Conservation (phyloP, 2,888 invertebrate species). For the Autographa gamma region DNA sequence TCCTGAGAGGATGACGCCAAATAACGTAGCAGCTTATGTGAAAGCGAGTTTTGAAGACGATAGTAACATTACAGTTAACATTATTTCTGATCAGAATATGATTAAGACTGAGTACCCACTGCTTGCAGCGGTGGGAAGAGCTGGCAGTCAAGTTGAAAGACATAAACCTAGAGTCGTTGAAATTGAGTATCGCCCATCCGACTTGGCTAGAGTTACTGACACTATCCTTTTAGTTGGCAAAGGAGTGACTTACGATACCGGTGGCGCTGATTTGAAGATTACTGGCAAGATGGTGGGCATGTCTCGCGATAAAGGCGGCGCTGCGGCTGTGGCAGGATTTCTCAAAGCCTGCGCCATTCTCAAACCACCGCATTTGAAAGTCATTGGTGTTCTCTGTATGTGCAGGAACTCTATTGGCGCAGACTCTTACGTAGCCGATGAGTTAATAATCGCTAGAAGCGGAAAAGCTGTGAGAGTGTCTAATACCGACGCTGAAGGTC, state of each 20-base stretch:
- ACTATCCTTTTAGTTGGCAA: conserved; percentile 96
- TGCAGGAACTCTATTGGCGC: conserved; percentile 96
- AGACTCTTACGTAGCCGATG: conserved; percentile 95
- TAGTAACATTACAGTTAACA: conserved; percentile 90
- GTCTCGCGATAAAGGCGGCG: conserved; percentile 97
- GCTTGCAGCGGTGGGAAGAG: conserved; percentile 92
- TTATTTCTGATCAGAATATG: conserved; percentile 89
- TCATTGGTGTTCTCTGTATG: conserved; percentile 93
- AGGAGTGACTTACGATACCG: conserved; percentile 95
- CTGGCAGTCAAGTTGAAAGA: conserved; percentile 91
- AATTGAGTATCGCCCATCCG: conserved; percentile 91
- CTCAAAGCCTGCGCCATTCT: conserved; percentile 92
- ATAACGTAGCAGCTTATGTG: conserved; percentile 93
- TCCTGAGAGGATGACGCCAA: conserved; percentile 96
- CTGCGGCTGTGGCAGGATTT: conserved; percentile 96
- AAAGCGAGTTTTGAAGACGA: conserved; percentile 89
- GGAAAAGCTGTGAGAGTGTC: conserved; percentile 94
- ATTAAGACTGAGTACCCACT: conserved; percentile 94
- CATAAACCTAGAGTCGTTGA: conserved; percentile 90
- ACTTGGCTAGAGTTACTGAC: conserved; percentile 86
- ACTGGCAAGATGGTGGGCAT: conserved; percentile 94
- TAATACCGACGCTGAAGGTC: conserved; percentile 97
- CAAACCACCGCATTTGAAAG: conserved; percentile 93
- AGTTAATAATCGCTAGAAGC: conserved; percentile 93
- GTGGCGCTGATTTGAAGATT: conserved; percentile 93